Percentiles rank a stretch among this genome's conserved stretches.
phyloP scores from a whole-genome alignment of 2,797 vertebrate genomes.

The Masticophis lateralis region DNA sequence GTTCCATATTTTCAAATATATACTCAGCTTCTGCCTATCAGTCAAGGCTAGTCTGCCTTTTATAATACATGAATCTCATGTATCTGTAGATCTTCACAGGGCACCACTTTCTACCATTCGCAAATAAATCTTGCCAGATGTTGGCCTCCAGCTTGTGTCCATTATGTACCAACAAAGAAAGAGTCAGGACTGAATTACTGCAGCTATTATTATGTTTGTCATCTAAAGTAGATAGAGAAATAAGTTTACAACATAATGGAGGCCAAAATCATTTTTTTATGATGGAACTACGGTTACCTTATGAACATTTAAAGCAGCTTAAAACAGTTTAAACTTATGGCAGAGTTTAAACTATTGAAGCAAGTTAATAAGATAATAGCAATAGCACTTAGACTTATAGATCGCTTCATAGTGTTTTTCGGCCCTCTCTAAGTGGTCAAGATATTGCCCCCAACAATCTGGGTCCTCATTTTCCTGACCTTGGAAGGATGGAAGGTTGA shows the following conservation, averaged over 20 bases:
- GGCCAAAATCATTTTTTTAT: not conserved
- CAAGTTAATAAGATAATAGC: constrained; percentile 38
- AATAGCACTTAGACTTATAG: not conserved
- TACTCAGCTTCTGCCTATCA: not conserved
- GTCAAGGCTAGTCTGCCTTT: not conserved
- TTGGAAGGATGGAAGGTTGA: no score
- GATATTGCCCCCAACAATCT: no score
- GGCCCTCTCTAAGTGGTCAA: not conserved
- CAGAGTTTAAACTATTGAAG: constrained; percentile 47
- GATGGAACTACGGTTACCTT: constrained; percentile 18
- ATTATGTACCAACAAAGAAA: not conserved
- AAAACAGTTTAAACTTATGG: constrained; percentile 31
- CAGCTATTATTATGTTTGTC: not conserved
- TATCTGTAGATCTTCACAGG: constrained; percentile 20
- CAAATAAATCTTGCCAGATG: not conserved
- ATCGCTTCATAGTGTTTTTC: not conserved
- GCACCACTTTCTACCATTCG: constrained; percentile 19
- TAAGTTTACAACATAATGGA: constrained; percentile 20
- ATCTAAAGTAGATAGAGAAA: constrained; percentile 24
- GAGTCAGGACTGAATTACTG: not conserved
- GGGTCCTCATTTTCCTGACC: no score
- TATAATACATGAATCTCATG: not conserved
- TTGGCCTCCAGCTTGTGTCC: not conserved
- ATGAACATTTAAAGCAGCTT: constrained; percentile 32
- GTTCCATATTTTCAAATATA: not conserved